phyloP scores from a whole-genome alignment of 2,113 vertebrate genomes.

The Larimichthys polyactis region DNA sequence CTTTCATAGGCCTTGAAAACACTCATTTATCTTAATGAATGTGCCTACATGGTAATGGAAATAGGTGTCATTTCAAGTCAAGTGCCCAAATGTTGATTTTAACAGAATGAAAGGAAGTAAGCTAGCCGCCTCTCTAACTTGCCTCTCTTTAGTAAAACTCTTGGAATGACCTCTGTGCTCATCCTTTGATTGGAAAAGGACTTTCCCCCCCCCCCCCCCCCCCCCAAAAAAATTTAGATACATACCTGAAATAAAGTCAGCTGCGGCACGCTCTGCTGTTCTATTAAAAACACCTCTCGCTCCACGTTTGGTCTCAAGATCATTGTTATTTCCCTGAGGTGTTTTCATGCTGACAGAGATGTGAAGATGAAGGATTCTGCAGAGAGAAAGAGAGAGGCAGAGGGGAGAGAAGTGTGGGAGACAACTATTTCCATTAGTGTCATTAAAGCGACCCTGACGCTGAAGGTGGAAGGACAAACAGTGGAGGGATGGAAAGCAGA shows the following conservation, averaged over 20 bases:
- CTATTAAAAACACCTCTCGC: constrained; percentile 9
- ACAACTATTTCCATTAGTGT: constrained; percentile 62
- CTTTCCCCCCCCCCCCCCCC: neutral
- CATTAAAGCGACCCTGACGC: constrained; percentile 68
- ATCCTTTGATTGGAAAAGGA: constrained; percentile 29
- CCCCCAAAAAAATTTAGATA: no score
- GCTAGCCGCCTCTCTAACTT: neutral
- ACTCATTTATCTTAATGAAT: constrained; percentile 21
- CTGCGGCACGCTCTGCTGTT: neutral
- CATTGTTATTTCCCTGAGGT: constrained; percentile 62
- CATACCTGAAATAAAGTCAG: constrained; percentile 14
- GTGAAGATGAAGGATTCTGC: constrained; percentile 48
- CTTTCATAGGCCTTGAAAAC: constrained; percentile 1
- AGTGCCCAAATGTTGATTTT: constrained; percentile 23
- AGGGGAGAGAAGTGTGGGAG: constrained; percentile 36
- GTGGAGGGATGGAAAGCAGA: constrained; percentile 38
- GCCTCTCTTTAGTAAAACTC: constrained; percentile 8
- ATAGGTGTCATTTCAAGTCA: constrained; percentile 3
- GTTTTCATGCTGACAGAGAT: constrained; percentile 62
- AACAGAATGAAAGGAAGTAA: constrained; percentile 26
- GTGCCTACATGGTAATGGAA: constrained; percentile 10
- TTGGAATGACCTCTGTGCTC: neutral
- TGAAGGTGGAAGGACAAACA: constrained; percentile 60
- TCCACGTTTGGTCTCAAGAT: constrained; percentile 36
- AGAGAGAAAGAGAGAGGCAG: constrained; percentile 27